Percentiles rank a stretch among this genome's conserved stretches.
phyloP scores from a whole-genome alignment of 2,113 vertebrate species.

The Charina bottae region DNA sequence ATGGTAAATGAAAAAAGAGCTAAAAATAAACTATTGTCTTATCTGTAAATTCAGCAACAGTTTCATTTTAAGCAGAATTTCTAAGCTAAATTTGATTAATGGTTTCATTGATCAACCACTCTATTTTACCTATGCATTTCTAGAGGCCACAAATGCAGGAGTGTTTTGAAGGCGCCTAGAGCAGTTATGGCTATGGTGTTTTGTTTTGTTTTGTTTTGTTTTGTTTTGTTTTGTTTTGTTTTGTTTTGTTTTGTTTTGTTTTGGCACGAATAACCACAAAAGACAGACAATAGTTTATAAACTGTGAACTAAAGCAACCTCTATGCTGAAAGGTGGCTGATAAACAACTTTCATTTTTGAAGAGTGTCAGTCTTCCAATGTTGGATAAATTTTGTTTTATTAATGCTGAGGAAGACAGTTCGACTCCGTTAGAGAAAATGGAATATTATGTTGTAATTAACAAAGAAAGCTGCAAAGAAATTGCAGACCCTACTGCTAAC shows the following conservation, averaged over 20 bases:
- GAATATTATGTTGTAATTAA: neutral
- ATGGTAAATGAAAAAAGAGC: neutral
- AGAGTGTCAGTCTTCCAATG: neutral
- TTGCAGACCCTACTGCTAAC: neutral
- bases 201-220: neutral
- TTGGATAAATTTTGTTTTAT: neutral
- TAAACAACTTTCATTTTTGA: neutral
- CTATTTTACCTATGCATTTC: neutral
- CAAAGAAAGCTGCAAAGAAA: neutral
- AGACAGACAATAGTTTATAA: neutral
- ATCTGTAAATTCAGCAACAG: neutral
- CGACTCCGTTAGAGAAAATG: neutral
- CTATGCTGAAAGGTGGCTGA: neutral
- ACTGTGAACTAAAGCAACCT: neutral
- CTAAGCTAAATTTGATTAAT: neutral
- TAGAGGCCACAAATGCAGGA: neutral
- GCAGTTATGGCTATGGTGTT: neutral
- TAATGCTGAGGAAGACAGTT: neutral
- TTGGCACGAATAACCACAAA: neutral
- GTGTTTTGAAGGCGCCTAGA: neutral
- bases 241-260: neutral
- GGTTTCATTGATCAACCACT: neutral
- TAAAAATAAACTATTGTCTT: constrained; percentile 16
- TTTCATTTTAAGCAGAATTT: neutral
- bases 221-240: neutral